phyloP scores from a whole-genome alignment of 2,113 vertebrate genomes.

The Cyanocitta stelleri region DNA sequence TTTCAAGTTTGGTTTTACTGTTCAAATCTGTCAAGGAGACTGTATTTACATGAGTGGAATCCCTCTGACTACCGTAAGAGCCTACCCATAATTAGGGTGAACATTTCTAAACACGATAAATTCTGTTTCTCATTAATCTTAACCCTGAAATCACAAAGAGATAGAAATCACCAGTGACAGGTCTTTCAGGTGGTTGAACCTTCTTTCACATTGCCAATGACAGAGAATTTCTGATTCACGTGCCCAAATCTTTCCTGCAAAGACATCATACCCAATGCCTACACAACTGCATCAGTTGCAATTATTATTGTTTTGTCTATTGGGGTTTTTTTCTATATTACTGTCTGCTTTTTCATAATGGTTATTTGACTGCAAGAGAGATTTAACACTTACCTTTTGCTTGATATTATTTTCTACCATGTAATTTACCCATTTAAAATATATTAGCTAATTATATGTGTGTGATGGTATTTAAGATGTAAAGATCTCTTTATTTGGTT shows the following conservation, averaged over 20 bases:
- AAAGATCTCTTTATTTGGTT: conserved; percentile 36
- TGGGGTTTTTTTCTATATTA: rapidly evolving
- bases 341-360: not conserved
- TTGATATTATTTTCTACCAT: not conserved
- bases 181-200: not conserved
- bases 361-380: not conserved
- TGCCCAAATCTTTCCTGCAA: not conserved
- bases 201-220: not conserved
- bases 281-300: not conserved
- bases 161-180: not conserved
- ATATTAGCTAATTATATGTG: not conserved
- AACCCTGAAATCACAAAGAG: not conserved
- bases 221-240: not conserved
- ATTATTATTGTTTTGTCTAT: not conserved
- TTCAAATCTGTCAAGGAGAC: not conserved
- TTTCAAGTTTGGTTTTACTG: not conserved
- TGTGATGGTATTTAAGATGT: not conserved
- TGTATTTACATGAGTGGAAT: not conserved
- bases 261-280: not conserved
- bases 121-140: not conserved
- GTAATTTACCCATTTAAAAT: conserved; percentile 7
- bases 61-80: not conserved
- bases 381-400: not conserved
- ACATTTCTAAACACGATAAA: not conserved
- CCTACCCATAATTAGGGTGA: not conserved